phyloP scores from a whole-genome alignment of 2,888 invertebrate species.

The Pegoplata infirma region DNA sequence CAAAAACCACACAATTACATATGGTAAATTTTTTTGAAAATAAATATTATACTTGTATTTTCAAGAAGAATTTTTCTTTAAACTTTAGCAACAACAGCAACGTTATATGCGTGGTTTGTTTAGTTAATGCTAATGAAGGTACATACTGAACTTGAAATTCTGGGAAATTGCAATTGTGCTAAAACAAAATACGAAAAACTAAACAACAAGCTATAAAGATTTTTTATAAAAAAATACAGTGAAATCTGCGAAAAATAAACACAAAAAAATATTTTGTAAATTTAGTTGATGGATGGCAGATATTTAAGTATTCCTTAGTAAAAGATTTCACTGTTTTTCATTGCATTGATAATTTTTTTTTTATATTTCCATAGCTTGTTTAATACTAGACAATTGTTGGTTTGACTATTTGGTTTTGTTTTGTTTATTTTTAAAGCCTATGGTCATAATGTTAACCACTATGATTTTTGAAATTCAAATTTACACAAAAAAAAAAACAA shows the following conservation, averaged over 20 bases:
- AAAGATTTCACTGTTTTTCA: neutral
- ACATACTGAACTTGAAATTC: conserved; percentile 3
- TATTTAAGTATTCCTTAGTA: too few relatives aligned
- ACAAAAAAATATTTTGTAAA: too few relatives aligned
- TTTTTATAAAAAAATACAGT: too few relatives aligned
- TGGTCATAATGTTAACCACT: conserved; percentile 42
- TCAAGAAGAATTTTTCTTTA: neutral
- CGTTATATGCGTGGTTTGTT: conserved; percentile 55
- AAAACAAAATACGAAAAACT: neutral
- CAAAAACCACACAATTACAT: neutral
- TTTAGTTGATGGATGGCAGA: too few relatives aligned
- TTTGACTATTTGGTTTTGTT: neutral
- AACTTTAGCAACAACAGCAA: neutral
- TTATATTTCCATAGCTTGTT: neutral
- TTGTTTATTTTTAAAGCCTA: neutral
- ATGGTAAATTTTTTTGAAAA: neutral
- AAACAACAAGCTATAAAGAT: neutral
- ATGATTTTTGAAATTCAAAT: conserved; percentile 60
- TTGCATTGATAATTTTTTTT: neutral
- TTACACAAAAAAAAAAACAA: conserved; percentile 4
- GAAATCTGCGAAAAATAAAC: too few relatives aligned
- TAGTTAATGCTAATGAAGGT: conserved; percentile 61
- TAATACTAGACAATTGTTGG: neutral
- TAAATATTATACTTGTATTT: neutral
- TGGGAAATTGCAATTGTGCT: neutral